Evolutionary conservation across 2,888 invertebrate species (phyloP).

Genomic region (Aquatica leii): DNA sequence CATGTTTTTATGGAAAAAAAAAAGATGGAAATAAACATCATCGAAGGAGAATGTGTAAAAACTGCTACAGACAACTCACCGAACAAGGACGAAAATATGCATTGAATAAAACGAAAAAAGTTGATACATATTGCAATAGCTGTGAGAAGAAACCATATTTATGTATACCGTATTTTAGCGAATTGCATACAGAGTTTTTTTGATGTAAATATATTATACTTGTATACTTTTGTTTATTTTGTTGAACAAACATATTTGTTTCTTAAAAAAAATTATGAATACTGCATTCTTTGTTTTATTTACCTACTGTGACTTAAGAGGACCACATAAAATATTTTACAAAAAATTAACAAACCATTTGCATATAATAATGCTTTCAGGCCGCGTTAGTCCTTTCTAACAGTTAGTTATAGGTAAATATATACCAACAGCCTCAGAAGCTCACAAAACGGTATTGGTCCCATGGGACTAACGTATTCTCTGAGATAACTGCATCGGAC

Average conservation of each 20-base stretch:
- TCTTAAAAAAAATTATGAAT: background rate
- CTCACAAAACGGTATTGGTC: too few relatives aligned
- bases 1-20: background rate
- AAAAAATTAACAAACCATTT: background rate
- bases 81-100: conserved; percentile 10
- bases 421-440: background rate
- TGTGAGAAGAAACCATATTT: too few relatives aligned
- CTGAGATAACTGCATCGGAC: too few relatives aligned
- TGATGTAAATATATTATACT: background rate
- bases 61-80: conserved; percentile 4
- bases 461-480: too few relatives aligned
- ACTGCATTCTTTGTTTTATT: background rate
- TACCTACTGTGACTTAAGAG: too few relatives aligned
- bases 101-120: conserved; percentile 7
- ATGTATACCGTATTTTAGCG: background rate
- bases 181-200: background rate
- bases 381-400: background rate
- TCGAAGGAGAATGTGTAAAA: conserved; percentile 8
- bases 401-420: background rate
- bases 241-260: too few relatives aligned
- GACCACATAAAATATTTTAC: too few relatives aligned
- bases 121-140: conserved; percentile 2
- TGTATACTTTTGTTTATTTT: too few relatives aligned
- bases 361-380: background rate
- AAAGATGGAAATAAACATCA: background rate